phyloP scores from a whole-genome alignment of 2,113 vertebrate species.

The Silurus asotus region DNA sequence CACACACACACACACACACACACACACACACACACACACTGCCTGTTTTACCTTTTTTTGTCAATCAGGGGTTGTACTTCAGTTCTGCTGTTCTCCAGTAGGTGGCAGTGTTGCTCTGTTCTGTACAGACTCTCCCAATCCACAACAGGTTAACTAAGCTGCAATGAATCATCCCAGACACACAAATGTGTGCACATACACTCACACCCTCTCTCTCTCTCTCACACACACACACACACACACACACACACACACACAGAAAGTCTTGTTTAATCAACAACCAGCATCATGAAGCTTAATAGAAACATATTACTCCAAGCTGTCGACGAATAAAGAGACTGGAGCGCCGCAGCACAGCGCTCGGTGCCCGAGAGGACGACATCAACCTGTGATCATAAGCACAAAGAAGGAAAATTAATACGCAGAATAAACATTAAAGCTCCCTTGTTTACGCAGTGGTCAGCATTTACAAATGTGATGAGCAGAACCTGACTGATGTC shows the following conservation, averaged over 20 bases:
- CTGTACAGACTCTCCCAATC: slow-evolving; percentile 3
- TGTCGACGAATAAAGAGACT: slow-evolving; percentile 25
- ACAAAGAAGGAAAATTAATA: slow-evolving; percentile 7
- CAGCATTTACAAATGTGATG: background rate
- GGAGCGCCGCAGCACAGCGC: background rate
- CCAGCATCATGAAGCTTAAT: slow-evolving; percentile 32
- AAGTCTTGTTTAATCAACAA: slow-evolving; percentile 41
- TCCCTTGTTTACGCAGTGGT: background rate
- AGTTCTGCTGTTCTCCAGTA: slow-evolving; percentile 21
- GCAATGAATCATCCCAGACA: slow-evolving; percentile 18
- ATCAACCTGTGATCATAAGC: background rate
- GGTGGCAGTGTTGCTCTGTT: slow-evolving; percentile 54
- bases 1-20: slow-evolving; percentile 17
- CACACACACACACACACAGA: slow-evolving; percentile 18
- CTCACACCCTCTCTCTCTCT: slow-evolving; percentile 11
- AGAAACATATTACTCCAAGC: slow-evolving; percentile 32
- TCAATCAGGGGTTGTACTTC: background rate
- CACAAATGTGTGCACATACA: background rate
- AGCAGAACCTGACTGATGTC: background rate
- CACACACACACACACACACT: background rate
- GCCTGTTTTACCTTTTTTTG: background rate
- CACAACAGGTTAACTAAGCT: slow-evolving; percentile 37
- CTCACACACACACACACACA: background rate
- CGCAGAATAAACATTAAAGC: background rate
- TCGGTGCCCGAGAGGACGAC: background rate